Base-by-base conservation (phyloP, 2,113 vertebrate species). In the Lampris megalopsis region DNA sequence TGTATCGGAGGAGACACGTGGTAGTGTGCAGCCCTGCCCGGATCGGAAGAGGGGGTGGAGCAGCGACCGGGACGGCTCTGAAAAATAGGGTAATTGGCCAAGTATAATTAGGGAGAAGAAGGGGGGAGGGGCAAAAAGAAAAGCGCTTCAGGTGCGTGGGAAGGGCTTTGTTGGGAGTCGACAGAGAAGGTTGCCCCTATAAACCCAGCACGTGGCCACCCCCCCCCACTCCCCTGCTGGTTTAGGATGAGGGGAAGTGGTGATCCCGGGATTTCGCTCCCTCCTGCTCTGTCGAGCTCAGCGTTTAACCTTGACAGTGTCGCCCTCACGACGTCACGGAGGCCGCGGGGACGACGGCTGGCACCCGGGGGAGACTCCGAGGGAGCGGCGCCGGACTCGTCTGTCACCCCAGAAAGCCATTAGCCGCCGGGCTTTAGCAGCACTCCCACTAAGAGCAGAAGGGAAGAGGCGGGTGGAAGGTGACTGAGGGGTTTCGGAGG, bases 221-320 rank as follows among this genome's bases (percentile, higher is more conserved):
- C 53, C 65, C 49, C 52, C n/a, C n/a, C 8, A 89, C 63, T 79
- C 75, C 67, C 75, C 79, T 47, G 54, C 84, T 84, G 88, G 74
- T 87, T 67, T 56, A 72, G 80, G 77, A 84, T 88, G 80, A 86
- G 84, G 84, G 71, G 68, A 89, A 85, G 83, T 78, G 89, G 91
- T 92, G 91, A 94, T 84, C 84, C 58, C 59, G 91, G 89, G 68
- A 68, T 79, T 88, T 84, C 85, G 69, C 7, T 35, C 54, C 47
- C 53, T 56, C 67, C 78, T 69, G 80, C 69, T 86, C 78, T 68
- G 52, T 63, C 82, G 78, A 81, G 68, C 76, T 82, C 66, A 49
- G 60, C 43, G 38, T 56, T 67, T 91, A 87, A 90, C 92, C 88
- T 89, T 92, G 90, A 84, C 85, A 84, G 56, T 81, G 75, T 76